Evolutionary conservation across 2,113 vertebrate species (phyloP), one percentile per base, ranked within the genome.

Genomic region (Mormyrus iriodes): DNA sequence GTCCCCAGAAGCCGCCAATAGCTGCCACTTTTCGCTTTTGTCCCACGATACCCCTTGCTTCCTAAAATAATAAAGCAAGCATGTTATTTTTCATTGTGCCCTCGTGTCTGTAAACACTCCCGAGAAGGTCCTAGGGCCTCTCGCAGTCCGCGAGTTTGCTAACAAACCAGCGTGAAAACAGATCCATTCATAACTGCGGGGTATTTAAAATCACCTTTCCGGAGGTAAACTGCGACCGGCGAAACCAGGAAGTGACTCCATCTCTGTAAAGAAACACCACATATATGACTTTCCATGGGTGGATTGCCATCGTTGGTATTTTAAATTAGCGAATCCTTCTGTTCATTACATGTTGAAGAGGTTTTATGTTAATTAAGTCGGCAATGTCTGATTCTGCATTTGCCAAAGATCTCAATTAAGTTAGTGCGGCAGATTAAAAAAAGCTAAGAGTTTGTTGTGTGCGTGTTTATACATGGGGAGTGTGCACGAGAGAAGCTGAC

Each of bases 61-160:
- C 85, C 51, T 31, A 53, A 86, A 55, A 86, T 86, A 86, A 86
- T 53, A n/a, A 52, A 10, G 51, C 46, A 53, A 86, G 51, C 85
- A 53, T n/a, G 15, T 35, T 13, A 31, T 35, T 86, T 86, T 53
- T 53, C 85, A 39, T 24, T 19, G 4, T 53, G 49, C 51, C 49
- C 17, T 19, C n/a, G 13, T 86, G n/a, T 53, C 51, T 39, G 49
- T 53, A 52, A 55, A 53, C n/a, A 27, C 10, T 86, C 85, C 51
- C 2, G n/a, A 19, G 85, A 53, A 55, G 24, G 51, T 53, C 27
- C 27, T 53, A 8, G 51, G 51, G 44, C 82, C 21, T 42, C 73
- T 49, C 27, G 24, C 48, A 27, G 83, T 46, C 24, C 10, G 27
- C 0, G 12, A 27, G 44, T 15, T 85, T 85, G 42, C 48, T 85